Conservation (phyloP, 1,140 invertebrate genomes). For the Mamestra configurata region DNA sequence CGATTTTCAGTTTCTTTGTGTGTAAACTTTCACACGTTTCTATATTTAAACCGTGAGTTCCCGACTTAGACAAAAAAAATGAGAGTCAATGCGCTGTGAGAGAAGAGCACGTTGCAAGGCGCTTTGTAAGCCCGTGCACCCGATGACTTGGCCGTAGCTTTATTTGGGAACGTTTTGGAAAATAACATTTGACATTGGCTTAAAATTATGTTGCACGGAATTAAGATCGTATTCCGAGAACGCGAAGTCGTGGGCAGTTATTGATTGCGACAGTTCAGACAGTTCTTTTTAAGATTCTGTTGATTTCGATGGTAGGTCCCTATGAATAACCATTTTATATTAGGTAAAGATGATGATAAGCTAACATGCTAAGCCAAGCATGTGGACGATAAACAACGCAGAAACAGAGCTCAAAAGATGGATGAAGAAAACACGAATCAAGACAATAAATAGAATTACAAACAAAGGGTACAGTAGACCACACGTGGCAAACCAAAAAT, state of each 20-base stretch:
- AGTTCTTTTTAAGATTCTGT: neutral
- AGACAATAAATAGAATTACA: neutral
- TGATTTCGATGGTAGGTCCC: neutral
- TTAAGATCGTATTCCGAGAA: conserved; percentile 13
- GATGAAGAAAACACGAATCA: neutral
- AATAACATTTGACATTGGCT: conserved; percentile 41
- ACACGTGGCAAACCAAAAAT: too few relatives aligned
- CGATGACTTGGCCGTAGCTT: conserved; percentile 15
- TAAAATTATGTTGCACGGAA: conserved; percentile 17
- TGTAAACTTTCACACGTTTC: conserved; percentile 63
- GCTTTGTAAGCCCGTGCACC: conserved; percentile 41
- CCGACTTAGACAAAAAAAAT: conserved; percentile 36
- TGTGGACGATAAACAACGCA: too few relatives aligned
- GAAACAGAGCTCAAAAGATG: too few relatives aligned
- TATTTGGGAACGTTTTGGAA: conserved; percentile 11
- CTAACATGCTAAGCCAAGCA: too few relatives aligned
- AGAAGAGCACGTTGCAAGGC: neutral
- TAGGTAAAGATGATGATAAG: too few relatives aligned
- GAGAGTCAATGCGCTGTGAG: conserved; percentile 35
- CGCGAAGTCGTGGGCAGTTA: neutral
- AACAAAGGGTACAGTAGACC: neutral
- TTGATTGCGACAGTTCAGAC: neutral
- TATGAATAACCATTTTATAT: too few relatives aligned
- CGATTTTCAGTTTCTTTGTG: conserved; percentile 73
- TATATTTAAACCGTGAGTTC: conserved; percentile 65